Base-by-base conservation (phyloP, 2,113 vertebrate genomes). In the Limnothrissa miodon region DNA sequence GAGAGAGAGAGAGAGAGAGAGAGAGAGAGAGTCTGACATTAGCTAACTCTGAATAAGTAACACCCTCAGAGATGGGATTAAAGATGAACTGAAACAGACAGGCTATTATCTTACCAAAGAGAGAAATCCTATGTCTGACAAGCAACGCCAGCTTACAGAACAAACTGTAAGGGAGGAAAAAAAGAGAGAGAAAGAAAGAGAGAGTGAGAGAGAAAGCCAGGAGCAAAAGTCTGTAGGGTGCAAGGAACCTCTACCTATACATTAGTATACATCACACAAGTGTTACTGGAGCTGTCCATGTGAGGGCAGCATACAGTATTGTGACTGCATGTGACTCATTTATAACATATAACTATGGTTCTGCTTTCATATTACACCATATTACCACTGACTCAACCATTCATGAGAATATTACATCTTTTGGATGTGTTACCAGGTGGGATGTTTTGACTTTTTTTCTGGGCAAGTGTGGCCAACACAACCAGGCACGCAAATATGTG, bases 71-170 rank as follows among this genome's bases (percentile, higher is more conserved):
- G 62, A 79, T 59, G 45, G 6, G 39, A 84, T 42, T 79, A 33
- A 74, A 78, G 62, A 85, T 25, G 82, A 82, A 83, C 11, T 23
- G 29, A 59, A 19, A 42, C 21, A 25, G 29, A 33, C 36, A 33
- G n/a, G 44, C 23, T 5, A 4, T 33, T 59, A 78, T 74, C 97
- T 99, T 96, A 99, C 98, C 98, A 90, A 99, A 99, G 91, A 99
- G 95, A 86, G 98, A 98, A 93, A 99, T 99, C 93, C 98, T 97
- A 94, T 99, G 98, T 95, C 98, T 97, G 94, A 99, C 98, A 92
- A 99, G 97, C 93, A 97, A 96, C 91, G 97, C 97, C 90, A 99
- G 95, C 93, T 99, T 99, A 96, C 96, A 99, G 96, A 99, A 99
- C 66, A 99, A 93, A 94, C 98, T 99, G 86, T 11, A 80, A 88